phyloP scores from a whole-genome alignment of 2,888 invertebrate genomes.

The Trisateles emortualis region DNA sequence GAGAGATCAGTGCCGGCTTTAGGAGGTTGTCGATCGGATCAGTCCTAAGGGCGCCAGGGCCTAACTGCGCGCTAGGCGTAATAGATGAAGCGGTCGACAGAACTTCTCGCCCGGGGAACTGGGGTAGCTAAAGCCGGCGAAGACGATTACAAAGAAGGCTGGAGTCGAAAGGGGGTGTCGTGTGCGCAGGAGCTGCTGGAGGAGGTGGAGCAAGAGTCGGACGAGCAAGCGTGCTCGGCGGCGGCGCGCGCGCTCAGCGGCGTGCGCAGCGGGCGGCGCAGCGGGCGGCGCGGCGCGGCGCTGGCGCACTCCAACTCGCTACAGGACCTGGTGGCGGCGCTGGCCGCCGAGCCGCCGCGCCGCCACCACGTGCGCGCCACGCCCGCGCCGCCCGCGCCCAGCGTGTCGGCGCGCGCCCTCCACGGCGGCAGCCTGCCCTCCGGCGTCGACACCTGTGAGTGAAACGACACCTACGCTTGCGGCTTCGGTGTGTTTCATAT shows the following conservation, averaged over 20 bases:
- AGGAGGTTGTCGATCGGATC: too few species aligned
- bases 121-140: too few species aligned
- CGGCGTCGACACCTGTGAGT: conserved; percentile 80
- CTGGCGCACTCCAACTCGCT: conserved; percentile 87
- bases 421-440: conserved; percentile 84
- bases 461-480: not conserved
- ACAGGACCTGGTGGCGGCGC: conserved; percentile 87
- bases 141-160: too few species aligned
- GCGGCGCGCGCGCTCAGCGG: conserved; percentile 78
- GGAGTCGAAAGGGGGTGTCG: not conserved
- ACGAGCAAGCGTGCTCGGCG: conserved; percentile 88
- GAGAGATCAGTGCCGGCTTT: too few species aligned
- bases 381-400: conserved; percentile 59
- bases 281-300: conserved; percentile 71
- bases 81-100: too few species aligned
- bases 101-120: too few species aligned
- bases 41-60: too few species aligned
- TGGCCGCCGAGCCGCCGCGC: conserved; percentile 74
- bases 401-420: conserved; percentile 75
- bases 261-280: conserved; percentile 72
- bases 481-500: too few species aligned
- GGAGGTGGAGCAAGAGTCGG: conserved; percentile 92
- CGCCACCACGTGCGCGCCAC: conserved; percentile 58
- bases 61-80: too few species aligned
- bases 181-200: conserved; percentile 89